Base-by-base conservation (phyloP, 2,888 invertebrate species). In the Parasteatoda lunata region DNA sequence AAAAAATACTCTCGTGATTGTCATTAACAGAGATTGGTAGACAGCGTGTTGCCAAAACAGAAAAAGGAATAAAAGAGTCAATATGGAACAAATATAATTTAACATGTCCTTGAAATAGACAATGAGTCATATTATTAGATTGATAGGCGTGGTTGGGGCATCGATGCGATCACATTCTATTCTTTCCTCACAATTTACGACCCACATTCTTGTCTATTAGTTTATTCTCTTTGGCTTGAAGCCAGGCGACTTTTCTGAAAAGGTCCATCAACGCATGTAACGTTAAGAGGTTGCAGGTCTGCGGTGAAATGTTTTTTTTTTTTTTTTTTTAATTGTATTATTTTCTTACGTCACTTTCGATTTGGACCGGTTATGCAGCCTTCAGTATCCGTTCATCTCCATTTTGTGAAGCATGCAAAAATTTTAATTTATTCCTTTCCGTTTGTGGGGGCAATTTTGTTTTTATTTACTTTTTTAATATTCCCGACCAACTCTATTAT, bases 201-300 rank as follows among this genome's bases (percentile, higher is more conserved):
- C 76, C 82, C 75, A 82, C 76, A 82, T 82, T 76, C 64, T 76
- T 82, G 69, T 82, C 73, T 75, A 51, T 49, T 68, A 48, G 76
- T n/a, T 82, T 82, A 70, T 76, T 82, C 82, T 13, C 68, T 64
- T 82, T 82, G 82, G 82, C 68, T 70, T n/a, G 13, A 6, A 68
- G 82, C 82, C 82, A 82, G 64, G 49, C 13, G 45, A 52, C 54
- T 64, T 75, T 11, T n/a, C 48, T 48, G 47, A 73, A 73, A 82
- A 30, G 82, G 76, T 47, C 73, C 80, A 47, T 73, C 73, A 65
- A 65, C 51, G 80, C 80, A 80, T 80, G 52, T 51, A 64, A 54
- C 72, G 59, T 11, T 59, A 59, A 13, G 15, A 30, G 54, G 47
- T 66, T 66, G n/a, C 64, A 59, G 64, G 80, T 66, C 73, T 80